phyloP scores from a whole-genome alignment of 2,888 invertebrate genomes.

The Acronicta aceris region DNA sequence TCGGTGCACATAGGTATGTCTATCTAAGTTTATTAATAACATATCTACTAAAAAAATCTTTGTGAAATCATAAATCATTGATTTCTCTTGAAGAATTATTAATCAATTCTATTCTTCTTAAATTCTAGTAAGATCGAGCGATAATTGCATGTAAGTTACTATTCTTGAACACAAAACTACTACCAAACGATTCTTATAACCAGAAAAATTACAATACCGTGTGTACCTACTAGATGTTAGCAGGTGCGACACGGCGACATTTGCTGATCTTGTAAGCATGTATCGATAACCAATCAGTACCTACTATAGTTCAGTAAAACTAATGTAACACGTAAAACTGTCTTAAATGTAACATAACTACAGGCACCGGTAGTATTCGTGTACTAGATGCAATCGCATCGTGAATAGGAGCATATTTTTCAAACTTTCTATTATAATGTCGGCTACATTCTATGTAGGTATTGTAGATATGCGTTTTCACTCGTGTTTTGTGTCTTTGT shows the following conservation, averaged over 20 bases:
- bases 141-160: no score
- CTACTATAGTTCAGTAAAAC: neutral
- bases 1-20: neutral
- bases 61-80: no score
- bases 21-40: neutral
- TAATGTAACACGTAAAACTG: conserved; percentile 5
- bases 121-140: no score
- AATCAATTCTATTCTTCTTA: no score
- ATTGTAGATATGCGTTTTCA: neutral
- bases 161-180: neutral
- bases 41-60: no score
- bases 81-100: no score
- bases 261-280: neutral
- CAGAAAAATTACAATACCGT: no score
- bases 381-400: conserved; percentile 21
- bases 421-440: conserved; percentile 30
- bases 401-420: conserved; percentile 27
- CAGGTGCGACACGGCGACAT: neutral
- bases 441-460: conserved; percentile 4
- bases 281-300: neutral
- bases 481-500: neutral
- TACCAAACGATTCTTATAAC: no score
- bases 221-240: no score
- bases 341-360: conserved; percentile 11
- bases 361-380: conserved; percentile 2